These are phyloP conservation scores for Sinocyclocheilus rhinocerous DNA, from an alignment of 2,113 vertebrate species.

Conservation along the genomic window DNA sequence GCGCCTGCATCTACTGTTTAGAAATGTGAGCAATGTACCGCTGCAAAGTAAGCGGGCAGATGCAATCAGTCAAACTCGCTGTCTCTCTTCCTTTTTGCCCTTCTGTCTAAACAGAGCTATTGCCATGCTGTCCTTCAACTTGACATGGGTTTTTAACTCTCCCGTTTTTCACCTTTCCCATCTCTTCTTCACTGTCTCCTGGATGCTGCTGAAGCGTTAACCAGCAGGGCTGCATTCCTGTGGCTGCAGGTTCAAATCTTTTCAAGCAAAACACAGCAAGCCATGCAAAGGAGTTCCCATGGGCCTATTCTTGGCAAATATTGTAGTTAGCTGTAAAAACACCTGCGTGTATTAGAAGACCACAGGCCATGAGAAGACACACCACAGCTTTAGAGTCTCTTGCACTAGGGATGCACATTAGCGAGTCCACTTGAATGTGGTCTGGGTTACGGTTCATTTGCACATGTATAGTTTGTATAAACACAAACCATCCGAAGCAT, in stretches of 20 bases:
- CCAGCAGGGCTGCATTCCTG: constrained; percentile 68
- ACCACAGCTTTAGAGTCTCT: background rate
- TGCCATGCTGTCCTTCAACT: constrained; percentile 38
- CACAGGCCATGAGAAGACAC: constrained; percentile 26
- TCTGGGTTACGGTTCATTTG: background rate
- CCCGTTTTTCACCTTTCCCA: background rate
- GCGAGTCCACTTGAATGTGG: background rate
- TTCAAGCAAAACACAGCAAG: constrained; percentile 44
- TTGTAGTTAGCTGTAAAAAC: constrained; percentile 39
- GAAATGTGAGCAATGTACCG: constrained; percentile 76
- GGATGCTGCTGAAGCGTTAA: constrained; percentile 61
- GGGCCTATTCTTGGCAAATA: constrained; percentile 25
- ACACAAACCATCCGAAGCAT: background rate
- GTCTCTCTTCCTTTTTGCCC: constrained; percentile 53
- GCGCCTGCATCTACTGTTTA: constrained; percentile 72
- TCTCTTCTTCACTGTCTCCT: constrained; percentile 26
- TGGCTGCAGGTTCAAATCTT: constrained; percentile 55
- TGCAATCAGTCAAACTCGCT: constrained; percentile 69
- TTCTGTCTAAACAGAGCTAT: constrained; percentile 49
- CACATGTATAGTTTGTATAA: background rate
- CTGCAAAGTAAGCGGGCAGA: constrained; percentile 69
- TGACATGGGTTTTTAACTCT: constrained; percentile 26
- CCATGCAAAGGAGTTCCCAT: constrained; percentile 56
- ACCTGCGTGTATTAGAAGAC: constrained; percentile 3
- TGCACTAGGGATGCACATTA: background rate